A percentile compares a stretch with the other conserved stretches of the same genome.
phyloP scores from a whole-genome alignment of 2,113 vertebrate genomes.

The Pogonocichla stellata region DNA sequence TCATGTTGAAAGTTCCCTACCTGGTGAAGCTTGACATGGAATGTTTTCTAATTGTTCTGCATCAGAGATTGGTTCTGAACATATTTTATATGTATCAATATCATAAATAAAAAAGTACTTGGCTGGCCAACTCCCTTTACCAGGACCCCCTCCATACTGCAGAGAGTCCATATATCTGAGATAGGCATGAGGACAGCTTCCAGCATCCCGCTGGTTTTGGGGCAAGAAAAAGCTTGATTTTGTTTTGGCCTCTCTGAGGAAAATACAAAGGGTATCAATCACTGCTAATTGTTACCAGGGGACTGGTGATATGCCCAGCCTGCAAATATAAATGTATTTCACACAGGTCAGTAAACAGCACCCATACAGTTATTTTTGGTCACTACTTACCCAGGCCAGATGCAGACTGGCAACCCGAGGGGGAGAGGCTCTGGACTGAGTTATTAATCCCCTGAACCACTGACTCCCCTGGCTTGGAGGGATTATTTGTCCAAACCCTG shows the following conservation, averaged over 20 bases:
- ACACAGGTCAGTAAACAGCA: not conserved
- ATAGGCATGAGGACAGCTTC: not conserved
- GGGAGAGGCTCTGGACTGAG: not conserved
- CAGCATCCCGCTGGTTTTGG: not conserved
- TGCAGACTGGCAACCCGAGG: not conserved
- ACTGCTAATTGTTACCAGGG: not conserved
- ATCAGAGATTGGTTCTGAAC: not conserved
- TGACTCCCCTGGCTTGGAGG: not conserved
- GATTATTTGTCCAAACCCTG: not conserved
- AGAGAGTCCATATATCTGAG: rapidly evolving
- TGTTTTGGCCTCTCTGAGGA: not conserved
- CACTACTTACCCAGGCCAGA: not conserved
- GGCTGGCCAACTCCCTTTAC: rapidly evolving
- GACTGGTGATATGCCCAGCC: not conserved
- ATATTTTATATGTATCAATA: not conserved
- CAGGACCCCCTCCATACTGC: not conserved
- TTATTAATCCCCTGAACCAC: not conserved
- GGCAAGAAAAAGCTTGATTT: not conserved
- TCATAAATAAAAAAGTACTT: not conserved
- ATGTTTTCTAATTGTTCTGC: not conserved
- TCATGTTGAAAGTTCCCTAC: not conserved
- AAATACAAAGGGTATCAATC: not conserved
- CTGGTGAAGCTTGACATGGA: not conserved
- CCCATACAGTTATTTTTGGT: not conserved
- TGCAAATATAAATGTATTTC: not conserved